Evolutionary conservation across 2,888 invertebrate genomes (phyloP).

Genomic region (Tricholauxania praeusta): DNA sequence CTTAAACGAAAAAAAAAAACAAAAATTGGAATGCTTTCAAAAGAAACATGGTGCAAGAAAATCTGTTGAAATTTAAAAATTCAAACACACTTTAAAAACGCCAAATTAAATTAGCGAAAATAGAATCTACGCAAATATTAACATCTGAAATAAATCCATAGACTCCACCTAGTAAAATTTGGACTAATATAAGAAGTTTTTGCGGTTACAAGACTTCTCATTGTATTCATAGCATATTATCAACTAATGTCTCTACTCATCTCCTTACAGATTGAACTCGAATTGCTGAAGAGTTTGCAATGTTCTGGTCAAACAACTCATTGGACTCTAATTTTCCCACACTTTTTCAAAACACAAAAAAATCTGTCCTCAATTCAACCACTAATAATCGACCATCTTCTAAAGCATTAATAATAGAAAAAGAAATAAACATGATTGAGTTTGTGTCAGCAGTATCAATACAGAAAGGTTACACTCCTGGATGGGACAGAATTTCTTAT

Average conservation of each 20-base stretch:
- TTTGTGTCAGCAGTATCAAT: background rate
- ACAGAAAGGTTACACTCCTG: slow-evolving; percentile 21
- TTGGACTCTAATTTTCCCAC: background rate
- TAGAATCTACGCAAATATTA: slow-evolving; percentile 1
- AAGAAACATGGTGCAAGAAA: slow-evolving; percentile 9
- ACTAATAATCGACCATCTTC: background rate
- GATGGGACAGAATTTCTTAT: slow-evolving; percentile 34
- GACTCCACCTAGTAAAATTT: slow-evolving; percentile 28
- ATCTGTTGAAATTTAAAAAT: slow-evolving; percentile 33
- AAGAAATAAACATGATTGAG: background rate
- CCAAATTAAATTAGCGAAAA: slow-evolving; percentile 30
- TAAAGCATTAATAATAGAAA: background rate
- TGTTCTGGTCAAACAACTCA: background rate
- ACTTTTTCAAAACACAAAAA: background rate
- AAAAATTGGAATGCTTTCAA: slow-evolving; percentile 20
- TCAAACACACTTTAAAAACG: slow-evolving; percentile 26
- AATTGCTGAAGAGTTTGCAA: slow-evolving; percentile 8
- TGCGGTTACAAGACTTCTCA: slow-evolving; percentile 23
- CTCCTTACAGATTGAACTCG: no score
- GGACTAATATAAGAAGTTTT: slow-evolving; percentile 30
- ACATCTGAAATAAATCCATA: slow-evolving; percentile 34
- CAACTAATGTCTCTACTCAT: no score
- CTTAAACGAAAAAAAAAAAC: slow-evolving; percentile 29
- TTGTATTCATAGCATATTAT: slow-evolving; percentile 21
- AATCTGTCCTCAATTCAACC: background rate